Evolutionary conservation across 2,797 vertebrate species (phyloP), one percentile per base, ranked within the genome.

Genomic region (Graptemys geographica): DNA sequence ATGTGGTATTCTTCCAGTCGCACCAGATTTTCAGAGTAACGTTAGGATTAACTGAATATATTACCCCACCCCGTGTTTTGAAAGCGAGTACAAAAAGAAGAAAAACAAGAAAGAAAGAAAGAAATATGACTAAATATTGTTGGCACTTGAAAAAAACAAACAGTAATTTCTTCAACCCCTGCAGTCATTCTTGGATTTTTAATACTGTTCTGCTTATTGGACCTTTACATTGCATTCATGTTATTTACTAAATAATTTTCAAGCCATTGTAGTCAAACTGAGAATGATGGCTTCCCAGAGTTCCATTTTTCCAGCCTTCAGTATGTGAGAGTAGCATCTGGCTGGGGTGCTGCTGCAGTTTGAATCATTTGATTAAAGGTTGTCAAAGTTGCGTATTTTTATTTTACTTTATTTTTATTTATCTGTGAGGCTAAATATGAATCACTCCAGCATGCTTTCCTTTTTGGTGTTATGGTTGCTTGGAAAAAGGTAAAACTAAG

Each of bases 161-260:
- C 96, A 96, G 95, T 96, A 97, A 96, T 96, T 97, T 96, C 44
- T 55, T 80, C 82, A 82, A 74, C 95, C 96, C 94, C 89, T 90
- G 88, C 92, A 97, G 95, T 97, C 92, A 96, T 94, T 95, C 92
- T 89, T 97, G 94, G 95, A 86, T 96, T 94, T 97, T 97, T 94
- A 92, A 97, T 97, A 96, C 90, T 90, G 52, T 93, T 97, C 59
- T 96, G 44, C 97, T 96, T 97, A 91, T 96, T 97, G 59, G 95
- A 94, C 88, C 87, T 96, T 97, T 86, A 91, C 41, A 5, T 79
- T 91, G 88, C 85, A 96, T 91, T 88, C 31, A 81, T 86, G 62
- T 94, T 97, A 86, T 97, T 98, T 96, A 96, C 95, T 93, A 97
- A 97, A 95, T 95, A 97, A 94, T 94, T 92, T 49, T 91, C 86